Percentiles rank a stretch among this genome's conserved stretches.
Conservation (phyloP, 1,140 invertebrate genomes). For the Zaprionus capensis region DNA sequence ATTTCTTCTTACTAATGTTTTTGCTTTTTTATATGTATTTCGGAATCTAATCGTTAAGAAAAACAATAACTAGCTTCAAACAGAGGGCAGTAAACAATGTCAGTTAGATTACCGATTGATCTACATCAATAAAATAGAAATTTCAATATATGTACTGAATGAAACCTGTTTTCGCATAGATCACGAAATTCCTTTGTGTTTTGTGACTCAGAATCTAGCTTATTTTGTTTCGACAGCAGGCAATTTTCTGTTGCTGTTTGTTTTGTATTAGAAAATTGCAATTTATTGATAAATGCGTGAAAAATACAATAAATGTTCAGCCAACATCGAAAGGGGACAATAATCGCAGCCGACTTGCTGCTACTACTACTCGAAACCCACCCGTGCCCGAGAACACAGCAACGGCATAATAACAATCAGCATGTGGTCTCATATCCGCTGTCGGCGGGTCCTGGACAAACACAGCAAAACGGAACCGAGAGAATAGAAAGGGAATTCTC, state of each 20-base stretch:
- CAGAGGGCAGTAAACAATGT: too few relatives aligned
- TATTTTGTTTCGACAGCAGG: background rate
- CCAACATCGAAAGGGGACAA: constrained; percentile 3
- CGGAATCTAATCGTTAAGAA: too few relatives aligned
- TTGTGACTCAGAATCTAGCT: background rate
- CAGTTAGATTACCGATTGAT: too few relatives aligned
- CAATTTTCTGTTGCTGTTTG: constrained; percentile 1
- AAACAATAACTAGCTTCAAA: too few relatives aligned
- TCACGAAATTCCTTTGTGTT: background rate
- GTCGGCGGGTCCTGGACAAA: constrained; percentile 51
- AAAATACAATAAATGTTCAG: constrained; percentile 29
- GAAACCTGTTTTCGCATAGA: background rate
- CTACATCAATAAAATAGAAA: too few relatives aligned
- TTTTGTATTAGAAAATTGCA: constrained; percentile 13
- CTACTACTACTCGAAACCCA: constrained; percentile 23
- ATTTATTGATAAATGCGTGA: constrained; percentile 22
- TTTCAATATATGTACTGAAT: too few relatives aligned
- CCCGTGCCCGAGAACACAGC: background rate
- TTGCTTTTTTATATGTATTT: too few relatives aligned
- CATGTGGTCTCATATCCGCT: constrained; percentile 79
- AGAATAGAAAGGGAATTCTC: constrained; percentile 45
- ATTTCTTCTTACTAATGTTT: too few relatives aligned
- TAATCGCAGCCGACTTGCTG: constrained; percentile 1
- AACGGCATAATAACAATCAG: constrained; percentile 70
- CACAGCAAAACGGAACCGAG: constrained; percentile 35